phyloP scores from a whole-genome alignment of 2,888 invertebrate genomes.

The Callinectes sapidus region DNA sequence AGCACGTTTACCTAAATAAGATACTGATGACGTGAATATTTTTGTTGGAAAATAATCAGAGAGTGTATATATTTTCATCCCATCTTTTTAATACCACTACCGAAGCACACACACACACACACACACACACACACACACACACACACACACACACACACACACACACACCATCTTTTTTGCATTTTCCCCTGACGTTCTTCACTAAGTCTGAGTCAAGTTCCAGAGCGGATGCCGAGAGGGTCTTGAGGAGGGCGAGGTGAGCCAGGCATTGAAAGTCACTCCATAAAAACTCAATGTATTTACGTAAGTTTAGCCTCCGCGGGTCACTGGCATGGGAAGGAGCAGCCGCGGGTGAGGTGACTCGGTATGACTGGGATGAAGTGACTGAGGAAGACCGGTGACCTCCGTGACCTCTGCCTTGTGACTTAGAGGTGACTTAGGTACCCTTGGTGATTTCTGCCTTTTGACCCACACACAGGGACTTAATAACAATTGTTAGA shows the following conservation, averaged over 20 bases:
- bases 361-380: neutral
- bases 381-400: neutral
- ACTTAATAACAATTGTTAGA: neutral
- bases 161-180: neutral
- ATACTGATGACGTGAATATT: neutral
- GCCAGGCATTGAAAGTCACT: conserved; percentile 8
- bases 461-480: neutral
- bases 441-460: neutral
- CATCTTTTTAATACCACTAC: neutral
- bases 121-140: conserved; percentile 24
- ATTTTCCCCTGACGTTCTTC: neutral
- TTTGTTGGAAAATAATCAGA: neutral
- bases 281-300: conserved; percentile 16
- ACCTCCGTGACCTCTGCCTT: neutral
- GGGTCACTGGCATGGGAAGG: conserved; percentile 9
- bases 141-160: conserved; percentile 25
- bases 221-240: neutral
- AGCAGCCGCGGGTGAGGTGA: conserved; percentile 1
- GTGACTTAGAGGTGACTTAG: neutral
- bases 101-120: neutral
- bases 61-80: neutral
- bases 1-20: neutral
- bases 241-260: neutral
- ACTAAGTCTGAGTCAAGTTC: conserved; percentile 1
- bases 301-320: conserved; percentile 30